Percentiles rank a stretch among this genome's conserved stretches.
These are phyloP conservation scores for Drosophila tani DNA, from an alignment of 1,140 invertebrate genomes.

Conservation along the genomic window DNA sequence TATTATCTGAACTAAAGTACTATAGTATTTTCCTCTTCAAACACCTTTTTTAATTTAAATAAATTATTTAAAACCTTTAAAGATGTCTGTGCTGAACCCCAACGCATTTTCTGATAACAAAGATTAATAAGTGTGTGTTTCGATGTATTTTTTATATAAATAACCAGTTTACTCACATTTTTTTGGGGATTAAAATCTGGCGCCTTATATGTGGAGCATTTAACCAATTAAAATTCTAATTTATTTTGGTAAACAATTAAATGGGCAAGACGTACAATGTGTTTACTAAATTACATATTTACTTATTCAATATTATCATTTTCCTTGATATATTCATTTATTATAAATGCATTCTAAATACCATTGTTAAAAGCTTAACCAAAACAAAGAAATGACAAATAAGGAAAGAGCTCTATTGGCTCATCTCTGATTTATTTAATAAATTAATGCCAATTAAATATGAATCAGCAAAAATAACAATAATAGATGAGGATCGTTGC, in stretches of 20 bases:
- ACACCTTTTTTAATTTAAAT: not conserved
- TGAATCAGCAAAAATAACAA: constrained; percentile 16
- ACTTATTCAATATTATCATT: not conserved
- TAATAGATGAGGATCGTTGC: not conserved
- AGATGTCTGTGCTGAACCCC: no score
- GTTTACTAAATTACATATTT: not conserved
- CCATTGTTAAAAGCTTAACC: not conserved
- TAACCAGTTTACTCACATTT: not conserved
- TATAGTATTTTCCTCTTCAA: no score
- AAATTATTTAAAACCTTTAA: not conserved
- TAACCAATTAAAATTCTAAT: not conserved
- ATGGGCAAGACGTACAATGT: not conserved
- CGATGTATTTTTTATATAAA: not conserved
- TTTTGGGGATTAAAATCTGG: not conserved
- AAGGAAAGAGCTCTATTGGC: not conserved
- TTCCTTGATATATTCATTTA: not conserved
- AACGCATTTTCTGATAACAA: not conserved
- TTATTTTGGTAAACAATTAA: not conserved
- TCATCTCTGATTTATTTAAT: constrained; percentile 20
- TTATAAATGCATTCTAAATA: not conserved
- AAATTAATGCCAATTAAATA: constrained; percentile 16
- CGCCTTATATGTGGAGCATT: not conserved
- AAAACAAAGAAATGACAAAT: constrained; percentile 17
- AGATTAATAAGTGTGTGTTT: not conserved
- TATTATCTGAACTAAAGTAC: no score